Conservation (phyloP, 2,797 vertebrate genomes). For the Halcyon badia region DNA sequence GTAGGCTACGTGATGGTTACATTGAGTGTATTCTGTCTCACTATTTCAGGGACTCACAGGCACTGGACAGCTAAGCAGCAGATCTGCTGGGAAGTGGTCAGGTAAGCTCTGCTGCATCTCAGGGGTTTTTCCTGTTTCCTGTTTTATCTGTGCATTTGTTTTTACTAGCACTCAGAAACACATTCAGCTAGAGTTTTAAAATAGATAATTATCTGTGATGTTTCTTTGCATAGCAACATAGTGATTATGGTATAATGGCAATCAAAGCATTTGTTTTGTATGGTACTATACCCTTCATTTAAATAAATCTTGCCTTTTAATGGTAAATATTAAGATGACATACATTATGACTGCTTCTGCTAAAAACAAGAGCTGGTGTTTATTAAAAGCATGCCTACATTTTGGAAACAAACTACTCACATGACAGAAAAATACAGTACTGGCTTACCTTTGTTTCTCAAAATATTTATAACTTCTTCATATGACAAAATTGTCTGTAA, state of each 20-base stretch:
- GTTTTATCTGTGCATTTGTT: not conserved
- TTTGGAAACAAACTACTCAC: not conserved
- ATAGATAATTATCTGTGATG: not conserved
- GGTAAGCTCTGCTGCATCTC: slow-evolving; percentile 72
- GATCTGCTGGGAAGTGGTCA: slow-evolving; percentile 48
- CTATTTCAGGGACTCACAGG: slow-evolving; percentile 77
- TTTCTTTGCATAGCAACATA: not conserved
- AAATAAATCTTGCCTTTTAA: not conserved
- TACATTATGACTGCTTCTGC: not conserved
- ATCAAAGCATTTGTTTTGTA: not conserved
- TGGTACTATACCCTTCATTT: not conserved
- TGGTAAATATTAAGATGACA: not conserved
- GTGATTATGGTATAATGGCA: not conserved
- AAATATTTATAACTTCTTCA: not conserved
- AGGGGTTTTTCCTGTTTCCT: not conserved
- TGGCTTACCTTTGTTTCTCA: not conserved
- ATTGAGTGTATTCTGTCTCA: slow-evolving; percentile 81
- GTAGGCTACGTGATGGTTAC: slow-evolving; percentile 46
- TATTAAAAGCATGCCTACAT: not conserved
- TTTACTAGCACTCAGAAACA: rapidly evolving
- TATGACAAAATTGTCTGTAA: not conserved
- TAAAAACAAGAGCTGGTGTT: not conserved
- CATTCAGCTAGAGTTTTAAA: not conserved
- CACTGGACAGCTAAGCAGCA: slow-evolving; percentile 67
- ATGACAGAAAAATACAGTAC: not conserved